A percentile compares a stretch with the other conserved stretches of the same genome.
Conservation (phyloP, 1,140 invertebrate genomes). For the Bacillus rossius region DNA sequence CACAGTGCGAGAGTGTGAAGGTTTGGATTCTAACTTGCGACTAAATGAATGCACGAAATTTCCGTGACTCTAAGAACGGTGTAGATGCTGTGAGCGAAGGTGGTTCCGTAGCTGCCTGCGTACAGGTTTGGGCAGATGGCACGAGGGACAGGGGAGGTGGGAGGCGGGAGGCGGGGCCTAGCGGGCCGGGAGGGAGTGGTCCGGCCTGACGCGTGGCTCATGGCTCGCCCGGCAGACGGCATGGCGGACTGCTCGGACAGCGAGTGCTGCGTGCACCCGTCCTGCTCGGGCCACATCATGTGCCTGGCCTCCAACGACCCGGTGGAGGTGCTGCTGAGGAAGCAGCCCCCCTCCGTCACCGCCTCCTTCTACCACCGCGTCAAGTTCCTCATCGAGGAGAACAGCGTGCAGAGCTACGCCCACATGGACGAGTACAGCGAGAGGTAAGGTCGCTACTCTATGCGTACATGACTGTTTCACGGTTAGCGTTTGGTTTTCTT, state of each 20-base stretch:
- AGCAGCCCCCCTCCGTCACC: slow-evolving; percentile 92
- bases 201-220: too few species aligned
- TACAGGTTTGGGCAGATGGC: too few species aligned
- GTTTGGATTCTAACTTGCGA: too few species aligned
- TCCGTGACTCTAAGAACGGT: too few species aligned
- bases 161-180: too few species aligned
- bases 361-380: slow-evolving; percentile 97
- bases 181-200: too few species aligned
- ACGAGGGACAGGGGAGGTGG: too few species aligned
- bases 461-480: neutral
- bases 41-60: too few species aligned
- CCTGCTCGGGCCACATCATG: slow-evolving; percentile 86
- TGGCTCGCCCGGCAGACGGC: slow-evolving; percentile 81
- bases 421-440: slow-evolving; percentile 96
- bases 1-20: too few species aligned
- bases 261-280: slow-evolving; percentile 81
- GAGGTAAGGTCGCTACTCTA: slow-evolving; percentile 67
- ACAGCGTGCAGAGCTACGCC: slow-evolving; percentile 96
- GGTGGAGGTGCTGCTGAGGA: slow-evolving; percentile 87
- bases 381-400: slow-evolving; percentile 97
- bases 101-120: too few species aligned
- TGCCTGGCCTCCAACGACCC: slow-evolving; percentile 93
- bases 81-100: too few species aligned
- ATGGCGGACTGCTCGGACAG: slow-evolving; percentile 97
- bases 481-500: slow-evolving; percentile 2